phyloP scores from a whole-genome alignment of 2,888 invertebrate species.

The Callyntrura guangdongensis region DNA sequence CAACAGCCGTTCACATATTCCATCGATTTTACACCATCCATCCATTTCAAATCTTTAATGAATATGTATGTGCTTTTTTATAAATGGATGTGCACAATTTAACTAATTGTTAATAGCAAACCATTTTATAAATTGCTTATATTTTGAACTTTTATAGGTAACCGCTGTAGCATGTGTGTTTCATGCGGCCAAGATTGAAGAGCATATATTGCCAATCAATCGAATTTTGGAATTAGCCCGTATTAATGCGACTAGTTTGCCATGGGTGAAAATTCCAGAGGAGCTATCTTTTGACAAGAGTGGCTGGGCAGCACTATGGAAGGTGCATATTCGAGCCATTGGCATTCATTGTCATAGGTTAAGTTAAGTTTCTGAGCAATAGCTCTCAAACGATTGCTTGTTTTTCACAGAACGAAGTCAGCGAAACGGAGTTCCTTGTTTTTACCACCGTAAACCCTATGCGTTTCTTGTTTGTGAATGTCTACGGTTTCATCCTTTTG shows the following conservation, averaged over 20 bases:
- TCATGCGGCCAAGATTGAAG: constrained; percentile 69
- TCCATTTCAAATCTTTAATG: constrained; percentile 79
- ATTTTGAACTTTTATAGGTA: constrained; percentile 32
- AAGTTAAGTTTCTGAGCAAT: constrained; percentile 51
- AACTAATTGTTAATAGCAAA: not conserved
- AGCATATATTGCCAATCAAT: constrained; percentile 64
- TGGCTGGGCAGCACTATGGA: constrained; percentile 68
- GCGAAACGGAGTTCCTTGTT: constrained; percentile 71
- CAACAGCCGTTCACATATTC: constrained; percentile 76
- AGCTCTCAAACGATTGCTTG: constrained; percentile 64
- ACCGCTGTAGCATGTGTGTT: constrained; percentile 69
- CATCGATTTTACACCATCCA: constrained; percentile 81
- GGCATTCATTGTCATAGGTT: constrained; percentile 8
- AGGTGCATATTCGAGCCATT: constrained; percentile 56
- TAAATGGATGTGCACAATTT: not conserved
- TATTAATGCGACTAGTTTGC: constrained; percentile 69
- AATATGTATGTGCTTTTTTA: constrained; percentile 72
- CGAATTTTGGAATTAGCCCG: constrained; percentile 68
- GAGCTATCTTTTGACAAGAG: constrained; percentile 66
- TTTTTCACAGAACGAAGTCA: constrained; percentile 73
- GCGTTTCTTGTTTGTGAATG: constrained; percentile 68
- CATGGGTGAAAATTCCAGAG: constrained; percentile 72
- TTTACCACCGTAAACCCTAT: constrained; percentile 74
- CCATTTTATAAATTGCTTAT: not conserved
- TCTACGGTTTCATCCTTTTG: constrained; percentile 62